Evolutionary conservation across 2,888 invertebrate species (phyloP).

Genomic region (Pandemis cinnamomeana): DNA sequence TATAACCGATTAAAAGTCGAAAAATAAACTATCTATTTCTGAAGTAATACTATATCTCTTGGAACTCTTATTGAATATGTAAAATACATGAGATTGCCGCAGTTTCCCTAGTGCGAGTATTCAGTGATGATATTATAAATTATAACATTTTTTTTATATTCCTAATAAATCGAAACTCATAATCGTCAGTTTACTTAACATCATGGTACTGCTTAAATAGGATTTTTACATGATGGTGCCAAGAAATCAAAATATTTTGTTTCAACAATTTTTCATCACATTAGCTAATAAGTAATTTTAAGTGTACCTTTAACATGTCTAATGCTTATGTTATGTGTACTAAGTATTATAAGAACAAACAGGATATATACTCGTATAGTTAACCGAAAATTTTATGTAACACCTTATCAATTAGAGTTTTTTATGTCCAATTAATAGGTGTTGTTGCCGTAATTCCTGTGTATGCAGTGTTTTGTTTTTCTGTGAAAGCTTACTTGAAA

Average conservation of each 20-base stretch:
- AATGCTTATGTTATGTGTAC: conserved; percentile 12
- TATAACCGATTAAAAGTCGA: neutral
- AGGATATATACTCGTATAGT: neutral
- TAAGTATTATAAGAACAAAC: neutral
- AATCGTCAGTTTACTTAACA: neutral
- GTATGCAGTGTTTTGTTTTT: neutral
- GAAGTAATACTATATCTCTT: neutral
- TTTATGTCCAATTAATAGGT: neutral
- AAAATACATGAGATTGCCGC: neutral
- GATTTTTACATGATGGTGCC: no score
- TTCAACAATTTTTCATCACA: neutral
- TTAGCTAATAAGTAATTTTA: conserved; percentile 4
- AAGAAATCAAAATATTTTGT: neutral
- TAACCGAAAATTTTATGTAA: neutral
- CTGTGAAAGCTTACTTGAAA: neutral
- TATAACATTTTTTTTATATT: neutral
- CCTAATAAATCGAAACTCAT: no score
- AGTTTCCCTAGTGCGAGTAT: no score
- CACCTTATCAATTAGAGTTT: neutral
- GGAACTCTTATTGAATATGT: neutral
- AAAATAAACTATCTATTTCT: neutral
- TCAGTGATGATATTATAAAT: neutral
- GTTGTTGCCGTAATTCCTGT: conserved; percentile 1
- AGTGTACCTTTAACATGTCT: conserved; percentile 7
- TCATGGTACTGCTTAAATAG: no score